phyloP scores from a whole-genome alignment of 2,113 vertebrate genomes.

The Cochlearius cochlearius region DNA sequence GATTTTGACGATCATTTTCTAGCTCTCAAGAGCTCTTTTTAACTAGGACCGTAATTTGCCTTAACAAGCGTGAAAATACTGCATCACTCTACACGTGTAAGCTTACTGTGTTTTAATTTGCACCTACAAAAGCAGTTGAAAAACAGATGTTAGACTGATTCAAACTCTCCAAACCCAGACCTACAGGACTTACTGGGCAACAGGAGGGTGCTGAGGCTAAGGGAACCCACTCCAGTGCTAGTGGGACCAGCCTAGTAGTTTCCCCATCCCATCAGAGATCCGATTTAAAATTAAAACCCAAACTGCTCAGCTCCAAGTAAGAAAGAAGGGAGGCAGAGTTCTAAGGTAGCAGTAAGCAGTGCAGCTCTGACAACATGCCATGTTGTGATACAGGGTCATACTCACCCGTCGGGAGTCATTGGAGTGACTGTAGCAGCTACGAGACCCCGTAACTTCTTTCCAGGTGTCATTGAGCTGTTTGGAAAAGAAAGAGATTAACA shows the following conservation, averaged over 20 bases:
- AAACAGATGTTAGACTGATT: not conserved
- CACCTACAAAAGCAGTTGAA: not conserved
- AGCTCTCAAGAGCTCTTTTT: not conserved
- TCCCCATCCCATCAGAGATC: not conserved
- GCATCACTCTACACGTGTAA: not conserved
- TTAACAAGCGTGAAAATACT: not conserved
- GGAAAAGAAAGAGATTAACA: not conserved
- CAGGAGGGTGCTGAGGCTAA: not conserved
- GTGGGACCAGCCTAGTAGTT: not conserved
- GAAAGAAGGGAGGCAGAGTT: not conserved
- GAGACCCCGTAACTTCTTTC: conserved; percentile 79
- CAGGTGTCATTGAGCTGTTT: conserved; percentile 53
- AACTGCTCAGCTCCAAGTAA: not conserved
- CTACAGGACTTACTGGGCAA: not conserved
- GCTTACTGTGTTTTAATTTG: not conserved
- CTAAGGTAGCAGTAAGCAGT: not conserved
- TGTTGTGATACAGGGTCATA: not conserved
- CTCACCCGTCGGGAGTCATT: conserved; percentile 84
- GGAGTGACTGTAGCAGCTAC: conserved; percentile 92
- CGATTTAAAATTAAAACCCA: not conserved
- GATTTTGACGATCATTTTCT: not conserved
- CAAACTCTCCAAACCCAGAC: not conserved
- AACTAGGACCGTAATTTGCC: not conserved
- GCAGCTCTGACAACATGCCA: not conserved
- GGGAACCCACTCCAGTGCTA: not conserved